phyloP scores from a whole-genome alignment of 2,888 invertebrate species.

The Drosophila maculinotata region DNA sequence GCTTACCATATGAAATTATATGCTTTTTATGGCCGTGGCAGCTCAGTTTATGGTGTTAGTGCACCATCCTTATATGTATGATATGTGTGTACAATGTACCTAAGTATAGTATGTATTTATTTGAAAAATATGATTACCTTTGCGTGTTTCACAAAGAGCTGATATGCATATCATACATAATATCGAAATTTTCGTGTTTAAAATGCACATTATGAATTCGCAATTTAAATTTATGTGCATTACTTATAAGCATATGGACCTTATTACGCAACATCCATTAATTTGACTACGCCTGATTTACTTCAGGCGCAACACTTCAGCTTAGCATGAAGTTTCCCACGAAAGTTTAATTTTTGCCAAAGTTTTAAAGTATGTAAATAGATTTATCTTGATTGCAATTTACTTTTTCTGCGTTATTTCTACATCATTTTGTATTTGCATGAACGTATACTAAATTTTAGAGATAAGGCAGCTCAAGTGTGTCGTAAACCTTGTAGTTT shows the following conservation, averaged over 20 bases:
- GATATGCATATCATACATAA: not conserved
- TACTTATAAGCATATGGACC: not conserved
- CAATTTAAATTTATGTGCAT: conserved; percentile 11
- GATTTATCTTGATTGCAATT: conserved; percentile 1
- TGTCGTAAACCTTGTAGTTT: too few species aligned
- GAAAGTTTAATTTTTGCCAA: not conserved
- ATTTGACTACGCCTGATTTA: conserved; percentile 6
- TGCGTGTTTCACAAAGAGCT: not conserved
- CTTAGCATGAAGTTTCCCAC: not conserved
- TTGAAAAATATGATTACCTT: conserved; percentile 7
- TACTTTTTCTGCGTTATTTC: not conserved
- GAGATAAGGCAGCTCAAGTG: too few species aligned
- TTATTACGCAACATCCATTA: conserved; percentile 8
- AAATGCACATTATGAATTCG: conserved; percentile 1
- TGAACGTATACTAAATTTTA: too few species aligned
- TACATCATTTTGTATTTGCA: not conserved
- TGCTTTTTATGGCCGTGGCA: conserved; percentile 43
- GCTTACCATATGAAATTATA: conserved; percentile 22
- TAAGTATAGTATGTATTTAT: conserved; percentile 17
- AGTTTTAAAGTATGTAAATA: not conserved
- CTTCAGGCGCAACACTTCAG: not conserved
- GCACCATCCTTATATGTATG: conserved; percentile 30
- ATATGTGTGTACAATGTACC: too few species aligned
- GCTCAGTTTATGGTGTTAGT: conserved; percentile 33
- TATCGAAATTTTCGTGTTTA: not conserved